Base-by-base conservation (phyloP, 2,797 vertebrate species). In the Gambelia wislizenii region DNA sequence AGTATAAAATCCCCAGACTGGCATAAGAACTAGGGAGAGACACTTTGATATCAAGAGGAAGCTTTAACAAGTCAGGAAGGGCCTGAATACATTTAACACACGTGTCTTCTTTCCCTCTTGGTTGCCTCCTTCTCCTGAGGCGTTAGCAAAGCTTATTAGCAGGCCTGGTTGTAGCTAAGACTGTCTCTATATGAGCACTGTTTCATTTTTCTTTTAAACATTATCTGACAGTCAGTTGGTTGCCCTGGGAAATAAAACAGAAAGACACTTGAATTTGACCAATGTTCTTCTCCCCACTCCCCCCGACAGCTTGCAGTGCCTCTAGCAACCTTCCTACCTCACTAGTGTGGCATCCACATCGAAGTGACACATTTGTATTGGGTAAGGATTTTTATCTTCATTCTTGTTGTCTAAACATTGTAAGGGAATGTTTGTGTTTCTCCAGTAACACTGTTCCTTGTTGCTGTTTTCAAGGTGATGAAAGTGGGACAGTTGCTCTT, bases 301-400 rank as follows among this genome's bases (percentile, higher is more conserved):
- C 77, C 8, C 81, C 61, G 10, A 3, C 93, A 99, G 98, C 97
- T 91, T 91, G 96, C 97, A 87, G 96, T 97, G 88, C 95, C 95
- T 94, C 96, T 96, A 90, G 94, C 93, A 97, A 97, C 93, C 96
- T 97, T 86, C 97, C 98, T 92, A 99, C 98, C 84, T 96, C 98
- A 79, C 91, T 98, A 87, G 93, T 97, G 86, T 99, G 99, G 99
- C 98, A 99, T 96, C 98, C 98, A 88, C 97, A 98, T 91, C 98
- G 98, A 92, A 98, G 95, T 84, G 98, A 98, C 95, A 96, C 96
- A 61, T 97, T 99, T 85, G 98, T 97, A 89, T 97, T 98, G 87
- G 99, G 99, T 99, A 98, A 97, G 97, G 56, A 67, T 3, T 2
- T 2, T 36, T 76, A 36, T 3, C 0, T 39, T 75, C 39, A 81